Conservation (phyloP, 2,888 invertebrate genomes). For the Dryobotodes eremita region DNA sequence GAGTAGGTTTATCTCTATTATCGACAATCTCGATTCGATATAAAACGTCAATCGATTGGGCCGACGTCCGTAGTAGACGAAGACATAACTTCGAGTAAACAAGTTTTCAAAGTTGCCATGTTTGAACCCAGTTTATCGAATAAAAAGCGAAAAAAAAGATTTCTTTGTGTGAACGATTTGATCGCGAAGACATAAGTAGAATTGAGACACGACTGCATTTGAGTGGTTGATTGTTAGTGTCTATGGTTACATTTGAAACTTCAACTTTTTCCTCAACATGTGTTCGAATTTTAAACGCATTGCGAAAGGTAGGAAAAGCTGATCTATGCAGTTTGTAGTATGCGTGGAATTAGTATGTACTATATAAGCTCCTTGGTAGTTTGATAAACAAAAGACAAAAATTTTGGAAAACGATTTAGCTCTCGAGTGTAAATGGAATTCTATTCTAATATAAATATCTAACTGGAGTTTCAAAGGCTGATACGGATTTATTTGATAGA, state of each 20-base stretch:
- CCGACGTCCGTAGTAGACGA: constrained; percentile 38
- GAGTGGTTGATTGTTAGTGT: constrained; percentile 36
- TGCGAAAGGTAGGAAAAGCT: not conserved
- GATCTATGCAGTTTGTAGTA: not conserved
- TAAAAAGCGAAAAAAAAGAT: constrained; percentile 66
- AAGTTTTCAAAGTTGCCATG: constrained; percentile 74
- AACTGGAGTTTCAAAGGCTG: not conserved
- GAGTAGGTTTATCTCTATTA: constrained; percentile 32
- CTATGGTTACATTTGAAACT: constrained; percentile 5
- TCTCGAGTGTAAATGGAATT: not conserved
- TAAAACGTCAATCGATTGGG: constrained; percentile 60
- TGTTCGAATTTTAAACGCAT: not conserved
- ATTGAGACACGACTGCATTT: constrained; percentile 45
- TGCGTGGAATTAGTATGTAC: not conserved
- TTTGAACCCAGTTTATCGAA: constrained; percentile 66
- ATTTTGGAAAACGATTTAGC: not conserved
- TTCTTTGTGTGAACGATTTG: constrained; percentile 70
- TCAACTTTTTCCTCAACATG: not conserved
- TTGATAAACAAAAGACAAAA: not conserved
- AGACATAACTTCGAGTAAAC: constrained; percentile 68
- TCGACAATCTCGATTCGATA: constrained; percentile 57
- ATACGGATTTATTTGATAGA: not conserved
- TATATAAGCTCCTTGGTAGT: not conserved
- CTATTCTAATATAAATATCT: not conserved
- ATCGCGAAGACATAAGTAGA: constrained; percentile 62